These are phyloP conservation scores for Maccullochella peelii DNA, from an alignment of 2,113 vertebrate genomes.

Conservation along the genomic window DNA sequence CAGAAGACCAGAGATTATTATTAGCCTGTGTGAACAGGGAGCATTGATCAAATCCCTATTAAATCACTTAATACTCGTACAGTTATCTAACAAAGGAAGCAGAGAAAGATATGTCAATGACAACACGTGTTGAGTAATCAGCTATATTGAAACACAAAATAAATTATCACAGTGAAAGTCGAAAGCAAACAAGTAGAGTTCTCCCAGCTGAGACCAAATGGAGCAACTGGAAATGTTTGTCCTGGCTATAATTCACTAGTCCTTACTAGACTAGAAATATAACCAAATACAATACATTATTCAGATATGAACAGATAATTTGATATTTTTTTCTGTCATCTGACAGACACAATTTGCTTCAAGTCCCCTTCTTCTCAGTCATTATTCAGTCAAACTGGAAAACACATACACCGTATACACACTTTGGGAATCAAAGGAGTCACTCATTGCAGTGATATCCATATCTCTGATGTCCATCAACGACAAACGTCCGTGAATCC, in stretches of 20 bases:
- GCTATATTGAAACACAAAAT: neutral
- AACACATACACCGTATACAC: neutral
- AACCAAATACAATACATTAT: neutral
- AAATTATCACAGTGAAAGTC: neutral
- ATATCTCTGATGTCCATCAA: neutral
- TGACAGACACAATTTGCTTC: neutral
- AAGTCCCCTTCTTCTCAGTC: neutral
- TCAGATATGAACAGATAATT: neutral
- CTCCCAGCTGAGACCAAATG: neutral
- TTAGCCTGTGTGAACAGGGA: neutral
- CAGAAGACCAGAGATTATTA: neutral
- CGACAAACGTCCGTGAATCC: neutral
- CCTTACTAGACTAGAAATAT: neutral
- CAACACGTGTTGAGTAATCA: neutral
- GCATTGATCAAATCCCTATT: neutral
- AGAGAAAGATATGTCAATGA: neutral
- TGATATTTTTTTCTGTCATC: neutral
- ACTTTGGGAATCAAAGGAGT: neutral
- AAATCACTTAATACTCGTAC: neutral
- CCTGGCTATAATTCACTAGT: neutral
- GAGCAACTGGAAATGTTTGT: neutral
- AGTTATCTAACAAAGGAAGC: constrained; percentile 8
- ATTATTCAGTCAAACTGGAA: neutral
- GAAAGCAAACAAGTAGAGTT: neutral
- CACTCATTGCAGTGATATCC: neutral